Base-by-base conservation (phyloP, 2,888 invertebrate genomes). In the Eristalinus sepulchralis region DNA sequence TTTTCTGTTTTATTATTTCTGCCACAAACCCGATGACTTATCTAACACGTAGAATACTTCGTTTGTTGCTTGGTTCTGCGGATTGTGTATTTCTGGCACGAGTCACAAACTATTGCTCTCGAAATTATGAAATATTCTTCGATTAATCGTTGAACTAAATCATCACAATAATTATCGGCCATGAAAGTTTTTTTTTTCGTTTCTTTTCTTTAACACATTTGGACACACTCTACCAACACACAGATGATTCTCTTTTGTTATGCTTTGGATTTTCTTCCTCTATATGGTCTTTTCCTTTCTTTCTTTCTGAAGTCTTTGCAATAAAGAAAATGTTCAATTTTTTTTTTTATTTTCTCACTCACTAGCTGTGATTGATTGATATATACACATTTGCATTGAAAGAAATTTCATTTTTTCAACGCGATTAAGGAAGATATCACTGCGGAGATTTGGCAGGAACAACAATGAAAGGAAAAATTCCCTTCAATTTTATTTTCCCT, bases 81-180 rank as follows among this genome's bases (percentile, higher is more conserved):
- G 11, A 24, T 24, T 6, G 17, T 47, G 17, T 47, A 47, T 20
- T n/a, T 4, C 13, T 6, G 20, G 53, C 57, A 64, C 70, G 27
- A 33, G 68, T 53, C 59, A 64, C 67, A 62, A 78, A 47, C 57
- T 59, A 59, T 63, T 63, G 33, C 36, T 31, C n/a, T 70, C 70
- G 71, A 53, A 71, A 75, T 47, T 63, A 67, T 73, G 68, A 68
- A 75, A 81, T 73, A 70, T 76, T 66, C 60, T 71, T 64, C 55
- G 64, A 60, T 63, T 66, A 66, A 75, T 71, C 62, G 68, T 53
- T 76, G 27, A 78, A 72, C 60, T 79, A 79, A 75, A 71, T 75
- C 66, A 83, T 71, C 66, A 66, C 73, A 79, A 82, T 88, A 88
- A 85, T 88, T 88, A 88, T 89, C 88, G 88, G 89, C 89, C 89